Base-by-base conservation (phyloP, 1,140 invertebrate species). In the Drosophila mojavensis region DNA sequence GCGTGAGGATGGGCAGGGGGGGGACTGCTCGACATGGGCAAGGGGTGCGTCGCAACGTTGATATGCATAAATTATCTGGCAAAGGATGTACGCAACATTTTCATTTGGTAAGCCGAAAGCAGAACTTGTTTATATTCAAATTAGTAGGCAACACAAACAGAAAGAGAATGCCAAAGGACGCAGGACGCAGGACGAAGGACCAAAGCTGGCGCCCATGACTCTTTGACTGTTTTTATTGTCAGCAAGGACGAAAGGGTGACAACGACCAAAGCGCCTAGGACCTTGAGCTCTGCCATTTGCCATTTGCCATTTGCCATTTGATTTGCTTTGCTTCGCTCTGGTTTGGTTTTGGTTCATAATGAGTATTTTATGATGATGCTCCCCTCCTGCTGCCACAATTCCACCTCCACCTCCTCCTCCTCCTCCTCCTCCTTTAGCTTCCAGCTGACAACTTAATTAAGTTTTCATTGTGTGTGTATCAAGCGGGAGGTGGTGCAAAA, bases 121-220 rank as follows among this genome's bases (percentile, higher is more conserved):
- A 85, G 70, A 85, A 85, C 81, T 81, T 85, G 81, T 85, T 85
- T 85, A 85, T 85, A 85, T 85, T 85, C 81, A 85, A 85, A 85
- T 85, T 85, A 85, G 81, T 85, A 85, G 81, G 81, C 82, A 85
- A 68, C 74, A 50, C 73, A 80, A 81, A 74, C 78, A 85, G 33
- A 41, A n/a, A 13, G 24, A 54, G 47, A 56, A 70, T 48, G 43
- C 51, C 59, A 70, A 17, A 17, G 47, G 20, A 24, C 20, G 3
- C 20, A 24, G 20, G 20, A 24, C 20, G 20, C 1, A 24, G 20
- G 20, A 24, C 20, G 20, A 24, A 24, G 20, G 45, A 45, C 50
- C 13, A 55, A 20, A 10, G 47, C 47, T 62, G 50, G 3, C 48
- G 64, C 33, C 58, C 53, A 48, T 43, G 54, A 56, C 56, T 26